Base-by-base conservation (phyloP, 1,140 invertebrate species). In the Zaprionus inermis region DNA sequence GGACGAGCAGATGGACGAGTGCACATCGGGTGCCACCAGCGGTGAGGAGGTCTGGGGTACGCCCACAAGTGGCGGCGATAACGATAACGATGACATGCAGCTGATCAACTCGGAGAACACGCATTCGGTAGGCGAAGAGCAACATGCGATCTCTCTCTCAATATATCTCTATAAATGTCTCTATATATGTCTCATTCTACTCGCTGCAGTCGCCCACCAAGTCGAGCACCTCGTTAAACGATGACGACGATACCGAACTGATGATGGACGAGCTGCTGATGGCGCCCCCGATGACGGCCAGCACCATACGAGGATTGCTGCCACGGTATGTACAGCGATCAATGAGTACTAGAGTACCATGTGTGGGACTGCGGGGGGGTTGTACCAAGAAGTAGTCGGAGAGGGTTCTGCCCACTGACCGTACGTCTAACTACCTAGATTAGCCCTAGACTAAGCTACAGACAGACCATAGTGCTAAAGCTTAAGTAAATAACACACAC, bases 31-130 rank as follows among this genome's bases (percentile, higher is more conserved):
- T 0, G 96, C 95, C 0, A 96, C 95, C 14, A 97, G 96, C 3
- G 96, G 96, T 0, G 96, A 97, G 90, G 96, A 97, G 85, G 95
- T 96, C 32, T 97, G 96, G 96, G 96, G 96, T 1, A 97, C 96
- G 1, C 96, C 96, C 3, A 97, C 96, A 2, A 97, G 96, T 67
- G 96, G 96, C 3, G 96, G 96, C 16, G 94, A 96, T 7, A 95
- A 96, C 16, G 94, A 96, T 7, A 95, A 96, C 77, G 96, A 96
- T 57, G 96, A 97, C 73, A 76, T 92, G 55, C 90, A 93, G 49
- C 93, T 94, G 61, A 95, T 96, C 59, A 95, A 95, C 89, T 95
- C 94, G 52, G 94, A 94, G 83, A 94, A 94, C 61, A 95, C 94
- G 18, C 92, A 94, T 67, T 95, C 95, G 93, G 95, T 95, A 93